A percentile compares a stretch with the other conserved stretches of the same genome.
phyloP scores from a whole-genome alignment of 2,113 vertebrate genomes.

The Sylvilagus bachmani region DNA sequence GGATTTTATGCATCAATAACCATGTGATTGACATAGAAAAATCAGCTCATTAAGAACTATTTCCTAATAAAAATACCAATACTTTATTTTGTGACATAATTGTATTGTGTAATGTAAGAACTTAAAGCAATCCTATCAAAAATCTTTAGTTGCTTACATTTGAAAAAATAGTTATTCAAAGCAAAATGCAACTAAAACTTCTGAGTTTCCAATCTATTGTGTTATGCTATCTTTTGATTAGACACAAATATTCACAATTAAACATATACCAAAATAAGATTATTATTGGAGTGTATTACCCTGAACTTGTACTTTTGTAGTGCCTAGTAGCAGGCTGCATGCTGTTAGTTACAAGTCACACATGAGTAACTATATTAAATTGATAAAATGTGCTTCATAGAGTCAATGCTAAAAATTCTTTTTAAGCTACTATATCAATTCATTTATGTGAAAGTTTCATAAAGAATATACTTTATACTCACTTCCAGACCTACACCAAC shows the following conservation, averaged over 20 bases:
- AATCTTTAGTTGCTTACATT: neutral
- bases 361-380: constrained; percentile 56
- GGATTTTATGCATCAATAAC: constrained; percentile 63
- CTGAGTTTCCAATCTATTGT: neutral
- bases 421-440: constrained; percentile 61
- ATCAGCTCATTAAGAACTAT: constrained; percentile 57
- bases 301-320: neutral
- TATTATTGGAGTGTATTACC: neutral
- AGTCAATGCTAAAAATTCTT: constrained; percentile 49
- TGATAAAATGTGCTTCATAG: constrained; percentile 44
- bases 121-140: neutral
- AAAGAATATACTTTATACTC: constrained; percentile 62
- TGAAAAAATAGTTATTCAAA: constrained; percentile 52
- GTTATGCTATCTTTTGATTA: neutral
- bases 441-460: constrained; percentile 66
- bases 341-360: constrained; percentile 67
- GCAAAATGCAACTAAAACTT: constrained; percentile 47
- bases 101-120: neutral
- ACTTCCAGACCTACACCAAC: constrained; percentile 36
- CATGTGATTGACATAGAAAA: constrained; percentile 67
- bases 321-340: constrained; percentile 45
- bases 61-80: constrained; percentile 52
- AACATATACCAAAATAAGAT: neutral
- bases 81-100: constrained; percentile 43
- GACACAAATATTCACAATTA: neutral